These are phyloP conservation scores for Cirrhinus mrigala DNA, from an alignment of 2,797 vertebrate species.

Conservation along the genomic window DNA sequence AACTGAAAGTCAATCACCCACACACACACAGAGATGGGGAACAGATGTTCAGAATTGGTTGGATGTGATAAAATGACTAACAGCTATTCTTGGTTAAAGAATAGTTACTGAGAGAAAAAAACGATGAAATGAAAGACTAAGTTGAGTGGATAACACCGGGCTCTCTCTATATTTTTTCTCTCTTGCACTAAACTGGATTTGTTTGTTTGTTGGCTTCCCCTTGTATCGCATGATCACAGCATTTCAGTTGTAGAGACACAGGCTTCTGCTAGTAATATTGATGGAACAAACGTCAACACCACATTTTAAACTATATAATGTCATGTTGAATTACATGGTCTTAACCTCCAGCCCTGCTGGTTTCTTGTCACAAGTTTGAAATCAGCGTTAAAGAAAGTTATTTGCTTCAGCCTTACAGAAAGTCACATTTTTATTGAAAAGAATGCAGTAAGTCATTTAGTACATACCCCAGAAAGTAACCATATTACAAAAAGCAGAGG, in stretches of 20 bases:
- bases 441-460: not conserved
- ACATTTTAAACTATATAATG: too few relatives aligned
- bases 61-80: not conserved
- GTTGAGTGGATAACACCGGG: not conserved
- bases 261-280: not conserved
- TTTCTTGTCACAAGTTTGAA: not conserved
- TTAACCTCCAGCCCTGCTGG: not conserved
- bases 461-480: not conserved
- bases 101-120: not conserved
- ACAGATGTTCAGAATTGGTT: conserved; percentile 38
- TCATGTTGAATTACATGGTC: not conserved
- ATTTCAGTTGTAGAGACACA: not conserved
- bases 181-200: not conserved
- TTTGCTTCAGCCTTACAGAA: not conserved
- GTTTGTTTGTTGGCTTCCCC: not conserved
- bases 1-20: not conserved
- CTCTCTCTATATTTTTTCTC: not conserved
- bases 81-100: not conserved
- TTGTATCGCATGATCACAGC: not conserved
- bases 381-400: not conserved
- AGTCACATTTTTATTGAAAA: conserved; percentile 18
- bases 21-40: not conserved
- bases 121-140: not conserved
- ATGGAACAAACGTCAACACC: not conserved
- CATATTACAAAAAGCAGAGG: not conserved